phyloP scores from a whole-genome alignment of 2,888 invertebrate genomes.

The Habrosyne pyritoides region DNA sequence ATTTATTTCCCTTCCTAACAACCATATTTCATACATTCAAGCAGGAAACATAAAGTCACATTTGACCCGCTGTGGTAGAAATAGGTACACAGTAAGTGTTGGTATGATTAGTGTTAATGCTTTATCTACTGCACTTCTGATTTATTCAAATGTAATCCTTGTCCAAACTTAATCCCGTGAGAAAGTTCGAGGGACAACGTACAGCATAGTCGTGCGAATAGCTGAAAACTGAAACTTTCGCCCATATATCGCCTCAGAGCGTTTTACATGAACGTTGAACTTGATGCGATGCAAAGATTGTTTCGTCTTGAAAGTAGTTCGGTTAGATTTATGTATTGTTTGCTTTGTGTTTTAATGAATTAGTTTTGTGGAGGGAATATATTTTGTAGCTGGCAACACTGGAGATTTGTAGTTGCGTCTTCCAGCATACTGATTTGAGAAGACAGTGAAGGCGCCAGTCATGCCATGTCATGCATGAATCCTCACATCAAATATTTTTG shows the following conservation, averaged over 20 bases:
- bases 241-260: conserved; percentile 44
- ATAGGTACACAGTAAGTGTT: too few species aligned
- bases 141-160: neutral
- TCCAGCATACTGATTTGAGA: too few species aligned
- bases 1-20: too few species aligned
- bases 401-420: too few species aligned
- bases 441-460: too few species aligned
- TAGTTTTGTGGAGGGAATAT: conserved; percentile 8
- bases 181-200: conserved; percentile 18
- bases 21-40: too few species aligned
- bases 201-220: conserved; percentile 12
- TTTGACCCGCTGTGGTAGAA: too few species aligned
- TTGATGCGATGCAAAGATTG: conserved; percentile 21
- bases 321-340: conserved; percentile 22
- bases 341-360: conserved; percentile 21
- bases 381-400: neutral
- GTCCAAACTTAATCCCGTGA: neutral
- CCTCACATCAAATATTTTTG: too few species aligned
- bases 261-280: conserved; percentile 17
- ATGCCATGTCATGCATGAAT: too few species aligned
- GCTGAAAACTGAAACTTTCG: conserved; percentile 36
- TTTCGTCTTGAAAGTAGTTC: conserved; percentile 16
- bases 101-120: neutral
- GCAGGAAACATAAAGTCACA: too few species aligned
- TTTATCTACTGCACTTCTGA: neutral